phyloP scores from a whole-genome alignment of 1,140 invertebrate genomes.

The Bombus sibiricus region DNA sequence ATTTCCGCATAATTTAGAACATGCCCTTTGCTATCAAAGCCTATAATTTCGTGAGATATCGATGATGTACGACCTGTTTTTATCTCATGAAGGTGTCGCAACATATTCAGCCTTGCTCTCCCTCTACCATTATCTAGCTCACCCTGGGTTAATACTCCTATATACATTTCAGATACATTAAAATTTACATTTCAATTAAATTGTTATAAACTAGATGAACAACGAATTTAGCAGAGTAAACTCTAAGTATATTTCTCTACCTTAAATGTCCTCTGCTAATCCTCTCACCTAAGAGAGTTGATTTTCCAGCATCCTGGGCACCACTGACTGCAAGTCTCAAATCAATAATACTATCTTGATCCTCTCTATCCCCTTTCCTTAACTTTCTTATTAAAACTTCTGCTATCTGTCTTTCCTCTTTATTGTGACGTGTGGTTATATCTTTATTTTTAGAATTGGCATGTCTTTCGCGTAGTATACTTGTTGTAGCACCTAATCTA shows the following conservation, averaged over 20 bases:
- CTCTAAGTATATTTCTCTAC: slow-evolving; percentile 66
- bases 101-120: slow-evolving; percentile 96
- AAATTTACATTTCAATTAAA: background rate
- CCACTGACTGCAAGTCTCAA: slow-evolving; percentile 96
- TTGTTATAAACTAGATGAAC: background rate
- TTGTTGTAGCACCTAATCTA: slow-evolving; percentile 91
- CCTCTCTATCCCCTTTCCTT: slow-evolving; percentile 89
- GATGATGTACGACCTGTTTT: slow-evolving; percentile 97
- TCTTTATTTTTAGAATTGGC: slow-evolving; percentile 78
- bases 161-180: slow-evolving; percentile 27
- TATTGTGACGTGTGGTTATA: slow-evolving; percentile 77
- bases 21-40: slow-evolving; percentile 91
- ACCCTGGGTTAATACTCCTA: slow-evolving; percentile 96
- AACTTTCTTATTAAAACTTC: slow-evolving; percentile 96
- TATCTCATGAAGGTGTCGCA: slow-evolving; percentile 98
- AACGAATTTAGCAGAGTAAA: slow-evolving; percentile 49
- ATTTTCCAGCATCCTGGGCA: slow-evolving; percentile 96
- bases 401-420: slow-evolving; percentile 84
- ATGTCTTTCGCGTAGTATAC: slow-evolving; percentile 86
- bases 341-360: slow-evolving; percentile 93
- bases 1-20: slow-evolving; percentile 93
- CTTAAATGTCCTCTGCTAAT: slow-evolving; percentile 71
- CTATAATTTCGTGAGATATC: slow-evolving; percentile 98
- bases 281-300: slow-evolving; percentile 88
- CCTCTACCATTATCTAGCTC: slow-evolving; percentile 98